Conservation (phyloP, 2,888 invertebrate species). For the Patella depressa region DNA sequence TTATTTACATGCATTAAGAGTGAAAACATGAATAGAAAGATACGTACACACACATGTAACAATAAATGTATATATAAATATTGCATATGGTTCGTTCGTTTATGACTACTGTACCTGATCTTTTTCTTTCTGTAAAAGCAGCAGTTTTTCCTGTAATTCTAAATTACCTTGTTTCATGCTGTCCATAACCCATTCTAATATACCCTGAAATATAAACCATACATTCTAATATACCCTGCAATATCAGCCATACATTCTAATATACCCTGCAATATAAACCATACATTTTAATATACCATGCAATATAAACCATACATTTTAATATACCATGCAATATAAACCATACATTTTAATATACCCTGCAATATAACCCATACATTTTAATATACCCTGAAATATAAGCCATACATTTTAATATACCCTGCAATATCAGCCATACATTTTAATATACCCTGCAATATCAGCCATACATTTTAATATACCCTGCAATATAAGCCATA, state of each 20-base stretch:
- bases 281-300: neutral
- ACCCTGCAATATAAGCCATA: no score
- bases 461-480: no score
- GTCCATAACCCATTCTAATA: slow-evolving; percentile 69
- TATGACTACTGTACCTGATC: slow-evolving; percentile 55
- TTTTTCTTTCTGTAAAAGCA: slow-evolving; percentile 65
- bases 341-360: slow-evolving; percentile 37
- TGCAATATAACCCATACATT: no score
- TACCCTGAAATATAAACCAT: slow-evolving; percentile 50
- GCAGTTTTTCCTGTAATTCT: slow-evolving; percentile 63
- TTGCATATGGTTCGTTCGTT: neutral
- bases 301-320: slow-evolving; percentile 55
- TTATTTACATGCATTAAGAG: no score
- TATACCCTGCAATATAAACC: slow-evolving; percentile 53
- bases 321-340: slow-evolving; percentile 48
- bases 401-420: no score
- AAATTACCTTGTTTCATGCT: slow-evolving; percentile 63
- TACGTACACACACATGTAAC: neutral
- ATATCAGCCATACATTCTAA: slow-evolving; percentile 65
- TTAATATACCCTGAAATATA: no score
- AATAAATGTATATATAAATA: neutral
- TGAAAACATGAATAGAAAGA: neutral
- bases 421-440: no score
- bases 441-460: no score
- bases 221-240: neutral